Base-by-base conservation (phyloP, 2,797 vertebrate species). In the Falco naumanni region DNA sequence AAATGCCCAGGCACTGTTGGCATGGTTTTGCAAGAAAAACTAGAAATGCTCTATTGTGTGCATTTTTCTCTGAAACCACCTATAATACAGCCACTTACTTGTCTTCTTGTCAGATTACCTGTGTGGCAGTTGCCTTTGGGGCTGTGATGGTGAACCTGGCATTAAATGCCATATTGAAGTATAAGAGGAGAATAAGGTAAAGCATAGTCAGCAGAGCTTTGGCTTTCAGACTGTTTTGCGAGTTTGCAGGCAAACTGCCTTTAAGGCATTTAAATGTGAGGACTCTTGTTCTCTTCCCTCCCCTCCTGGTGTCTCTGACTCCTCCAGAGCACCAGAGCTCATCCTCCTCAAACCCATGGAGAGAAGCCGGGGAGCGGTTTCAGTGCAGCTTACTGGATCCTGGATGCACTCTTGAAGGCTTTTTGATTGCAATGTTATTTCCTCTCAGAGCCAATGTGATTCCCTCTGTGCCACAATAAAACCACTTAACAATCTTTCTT, bases 401-500 rank as follows among this genome's bases (percentile, higher is more conserved):
- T 76, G 45, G 34, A 37, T 39, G n/a, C 16, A 18, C 61, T 96
- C 76, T 50, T 79, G 84, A 93, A 91, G 83, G 51, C 39, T 83
- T 84, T 94, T 88, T 41, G 76, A 91, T 76, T 88, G 84, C 56
- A 39, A 9, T 79, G 89, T 76, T 90, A 63, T 93, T 96, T 94
- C 57, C 82, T 95, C 39, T 86, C 79, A 60, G 90, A 86, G 70
- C 54, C 50, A 39, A 33, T 43, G 51, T 57, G 92, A 84, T 95
- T 95, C 87, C 80, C 65, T 90, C 77, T 60, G 89, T 75, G 63
- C 82, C 77, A 84, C 65, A 79, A 70, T 88, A 93, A 92, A 96
- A 75, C 51, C 83, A 48, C 79, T 85, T 83, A 81, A 91, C 79
- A 83, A 91, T 94, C 82, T 87, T 87, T 94, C 90, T 95, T 88